These are phyloP conservation scores for Euplexia lucipara DNA, from an alignment of 2,888 invertebrate species.

Conservation along the genomic window DNA sequence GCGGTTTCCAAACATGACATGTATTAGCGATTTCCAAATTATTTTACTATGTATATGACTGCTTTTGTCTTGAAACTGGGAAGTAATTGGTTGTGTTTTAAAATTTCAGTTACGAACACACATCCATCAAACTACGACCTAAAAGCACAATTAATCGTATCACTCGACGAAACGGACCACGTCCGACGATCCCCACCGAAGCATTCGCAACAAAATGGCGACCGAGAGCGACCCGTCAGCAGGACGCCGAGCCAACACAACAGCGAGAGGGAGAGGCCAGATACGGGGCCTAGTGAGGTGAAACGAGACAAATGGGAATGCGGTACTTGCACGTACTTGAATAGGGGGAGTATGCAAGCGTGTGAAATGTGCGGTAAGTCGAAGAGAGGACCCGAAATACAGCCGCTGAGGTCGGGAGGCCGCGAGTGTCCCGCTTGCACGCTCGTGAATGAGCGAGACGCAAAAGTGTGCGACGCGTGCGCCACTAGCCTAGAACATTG, in stretches of 20 bases:
- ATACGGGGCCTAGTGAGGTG: conserved; percentile 51
- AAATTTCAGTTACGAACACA: conserved; percentile 65
- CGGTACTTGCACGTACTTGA: conserved; percentile 93
- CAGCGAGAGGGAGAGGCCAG: conserved; percentile 59
- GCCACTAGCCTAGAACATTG: conserved; percentile 93
- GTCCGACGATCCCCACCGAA: conserved; percentile 73
- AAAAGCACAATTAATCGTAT: conserved; percentile 85
- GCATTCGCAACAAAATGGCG: conserved; percentile 70
- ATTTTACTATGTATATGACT: no score
- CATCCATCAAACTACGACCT: conserved; percentile 78
- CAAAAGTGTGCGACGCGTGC: conserved; percentile 93
- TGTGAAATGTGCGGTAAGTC: conserved; percentile 95
- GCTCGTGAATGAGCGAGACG: conserved; percentile 93
- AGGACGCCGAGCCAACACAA: conserved; percentile 56
- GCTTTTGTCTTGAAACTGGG: no score
- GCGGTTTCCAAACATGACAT: no score
- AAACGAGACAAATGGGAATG: conserved; percentile 92
- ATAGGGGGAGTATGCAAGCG: conserved; percentile 88
- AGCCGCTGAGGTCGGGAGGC: conserved; percentile 93
- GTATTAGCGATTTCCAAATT: not conserved
- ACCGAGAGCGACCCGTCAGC: conserved; percentile 67
- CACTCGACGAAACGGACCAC: conserved; percentile 84
- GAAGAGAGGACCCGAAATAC: conserved; percentile 90
- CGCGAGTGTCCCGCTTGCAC: conserved; percentile 94
- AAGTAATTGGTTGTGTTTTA: not conserved